Base-by-base conservation (phyloP, 1,140 invertebrate genomes). In the Caerostris darwini region DNA sequence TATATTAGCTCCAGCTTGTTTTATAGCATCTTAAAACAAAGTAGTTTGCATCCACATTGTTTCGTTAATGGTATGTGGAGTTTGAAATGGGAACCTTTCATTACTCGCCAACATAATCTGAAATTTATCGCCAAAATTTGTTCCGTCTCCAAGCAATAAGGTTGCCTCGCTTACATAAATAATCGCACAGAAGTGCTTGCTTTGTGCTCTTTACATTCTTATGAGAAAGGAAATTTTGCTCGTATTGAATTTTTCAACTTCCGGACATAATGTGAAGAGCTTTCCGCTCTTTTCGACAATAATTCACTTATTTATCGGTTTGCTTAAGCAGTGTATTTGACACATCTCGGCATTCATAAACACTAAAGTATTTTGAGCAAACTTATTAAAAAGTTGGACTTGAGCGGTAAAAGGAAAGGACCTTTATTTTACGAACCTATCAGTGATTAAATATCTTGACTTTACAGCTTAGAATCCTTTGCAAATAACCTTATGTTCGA, bases 61-160 rank as follows among this genome's bases (percentile, higher is more conserved):
- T 93, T 69, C 85, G 50, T 86, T 87, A 93, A 93, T 93, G 83
- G 58, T 87, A 93, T 77, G 83, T 69, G 64, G 67, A 87, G 54
- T 87, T 77, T 19, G 57, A 93, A 86, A 71, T 85, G 53, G 82
- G 67, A 67, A 93, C 85, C 92, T 93, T 93, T 93, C 83, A 93
- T 93, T 93, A 93, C 81, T 54, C 82, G 85, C 83, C 92, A 86
- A 87, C 82, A 87, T 86, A 93, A 87, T 87, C 92, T 77, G 57
- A 86, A 93, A 93, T 93, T 93, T 93, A 93, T 93, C 82, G 92
- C 92, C 92, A 93, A 93, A 92, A 71, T 93, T 93, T 93, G 92
- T 87, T 87, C 83, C 92, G 85, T 57, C 82, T 93, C 82, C 58
- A 34, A 87, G 92, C 92, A 93, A 93, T 93, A 93, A 93, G 82